Base-by-base conservation (phyloP, 2,113 vertebrate species). In the Reinhardtius hippoglossoides region DNA sequence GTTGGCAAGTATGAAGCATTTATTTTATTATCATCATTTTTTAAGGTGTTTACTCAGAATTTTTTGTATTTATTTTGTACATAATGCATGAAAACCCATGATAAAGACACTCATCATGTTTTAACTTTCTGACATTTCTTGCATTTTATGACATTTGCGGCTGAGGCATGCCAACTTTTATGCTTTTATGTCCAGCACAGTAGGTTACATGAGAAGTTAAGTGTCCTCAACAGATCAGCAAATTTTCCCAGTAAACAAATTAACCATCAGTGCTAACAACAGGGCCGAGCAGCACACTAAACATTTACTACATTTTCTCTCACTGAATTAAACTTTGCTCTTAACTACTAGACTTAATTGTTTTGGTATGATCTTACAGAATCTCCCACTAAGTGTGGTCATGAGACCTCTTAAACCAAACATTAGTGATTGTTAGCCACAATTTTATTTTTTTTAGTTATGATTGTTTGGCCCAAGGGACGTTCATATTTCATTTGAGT, bases 121-220 rank as follows among this genome's bases (percentile, higher is more conserved):
- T 55, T 67, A 21, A 42, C 58, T 20, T 42, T 18, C 61, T 69
- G 56, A 56, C 48, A 52, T 81, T 74, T 20, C 24, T 71, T 9
- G 3, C 20, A 54, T 54, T 20, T 9, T 54, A 54, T 81, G 27
- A 71, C 57, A 67, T 73, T 58, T 73, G 37, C 68, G 66, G 24
- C 55, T 52, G 73, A 79, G 37, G 31, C 74, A 62, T 71, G 24
- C 58, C 21, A 74, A 0, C 27, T 63, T 21, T 26, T 66, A 42
- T 8, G 1, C 3, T 3, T 64, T 60, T 12, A 24, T 44, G 31
- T 10, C 40, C 52, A 58, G n/a, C 12, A 81, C 27, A 72, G 35
- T 44, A 44, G 57, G 42, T 48, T 20, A 40, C 27, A 40, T 18
- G 35, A 50, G 9, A 14, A 48, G 56, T 75, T 16, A 13, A 65